Conservation (phyloP, 2,888 invertebrate genomes). For the Cheilosia vulpina region DNA sequence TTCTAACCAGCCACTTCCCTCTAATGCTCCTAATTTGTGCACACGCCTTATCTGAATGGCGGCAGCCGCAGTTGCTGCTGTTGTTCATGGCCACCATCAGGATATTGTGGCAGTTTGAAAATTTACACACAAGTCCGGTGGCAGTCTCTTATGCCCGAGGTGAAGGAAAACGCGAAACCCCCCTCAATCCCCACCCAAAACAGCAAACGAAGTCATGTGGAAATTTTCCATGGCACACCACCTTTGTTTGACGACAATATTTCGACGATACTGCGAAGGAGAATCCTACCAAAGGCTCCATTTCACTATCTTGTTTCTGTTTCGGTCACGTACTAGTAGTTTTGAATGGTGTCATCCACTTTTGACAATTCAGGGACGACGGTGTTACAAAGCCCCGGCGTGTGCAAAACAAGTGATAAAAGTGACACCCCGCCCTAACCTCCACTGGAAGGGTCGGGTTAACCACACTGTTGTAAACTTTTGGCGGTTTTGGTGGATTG, state of each 20-base stretch:
- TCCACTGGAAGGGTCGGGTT: constrained; percentile 35
- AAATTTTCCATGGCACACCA: constrained; percentile 36
- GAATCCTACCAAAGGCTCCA: constrained; percentile 20
- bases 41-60: constrained; percentile 65
- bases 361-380: constrained; percentile 56
- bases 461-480: constrained; percentile 66
- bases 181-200: not conserved
- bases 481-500: constrained; percentile 45
- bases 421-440: constrained; percentile 16
- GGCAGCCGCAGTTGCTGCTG: constrained; percentile 35
- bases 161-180: constrained; percentile 9
- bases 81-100: constrained; percentile 2
- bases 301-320: constrained; percentile 43
- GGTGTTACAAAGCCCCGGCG: constrained; percentile 41
- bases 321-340: constrained; percentile 69
- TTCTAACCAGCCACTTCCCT: constrained; percentile 42
- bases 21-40: constrained; percentile 65
- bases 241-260: constrained; percentile 53
- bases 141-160: not conserved
- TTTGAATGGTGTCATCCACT: constrained; percentile 67
- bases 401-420: constrained; percentile 65
- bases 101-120: constrained; percentile 25
- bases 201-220: constrained; percentile 63
- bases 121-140: constrained; percentile 23
- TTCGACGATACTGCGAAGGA: constrained; percentile 47